Conservation (phyloP, 2,797 vertebrate species). For the Enteromius treurensis region DNA sequence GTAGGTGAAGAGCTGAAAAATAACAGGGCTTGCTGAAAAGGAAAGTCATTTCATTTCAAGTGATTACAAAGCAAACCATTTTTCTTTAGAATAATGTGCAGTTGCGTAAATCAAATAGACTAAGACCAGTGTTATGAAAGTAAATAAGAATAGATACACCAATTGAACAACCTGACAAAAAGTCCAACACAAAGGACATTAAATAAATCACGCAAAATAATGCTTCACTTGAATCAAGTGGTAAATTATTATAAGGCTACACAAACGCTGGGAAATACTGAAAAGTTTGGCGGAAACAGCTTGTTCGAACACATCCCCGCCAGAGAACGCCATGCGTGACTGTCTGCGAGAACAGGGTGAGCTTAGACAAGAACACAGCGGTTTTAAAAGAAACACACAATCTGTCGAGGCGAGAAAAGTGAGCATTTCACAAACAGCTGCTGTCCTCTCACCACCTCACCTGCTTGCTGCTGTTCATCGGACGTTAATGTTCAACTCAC, state of each 20-base stretch:
- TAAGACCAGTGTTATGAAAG: neutral
- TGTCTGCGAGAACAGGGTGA: constrained; percentile 75
- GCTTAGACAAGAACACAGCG: constrained; percentile 68
- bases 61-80: neutral
- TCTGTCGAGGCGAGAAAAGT: constrained; percentile 76
- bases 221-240: neutral
- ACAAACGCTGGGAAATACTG: neutral
- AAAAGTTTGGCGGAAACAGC: constrained; percentile 34
- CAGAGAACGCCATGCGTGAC: constrained; percentile 78
- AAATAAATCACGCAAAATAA: neutral
- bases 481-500: constrained; percentile 68
- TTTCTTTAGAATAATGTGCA: neutral
- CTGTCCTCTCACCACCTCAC: constrained; percentile 76
- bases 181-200: neutral
- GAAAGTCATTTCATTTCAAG: neutral
- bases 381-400: constrained; percentile 55
- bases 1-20: neutral
- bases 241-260: constrained; percentile 1
- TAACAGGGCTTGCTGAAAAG: neutral
- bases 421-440: constrained; percentile 82
- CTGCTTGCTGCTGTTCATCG: constrained; percentile 70
- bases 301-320: constrained; percentile 73
- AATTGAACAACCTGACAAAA: neutral
- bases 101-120: neutral
- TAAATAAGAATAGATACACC: neutral